These are phyloP conservation scores for Psephotus haematonotus DNA, from an alignment of 2,113 vertebrate species.

Conservation along the genomic window DNA sequence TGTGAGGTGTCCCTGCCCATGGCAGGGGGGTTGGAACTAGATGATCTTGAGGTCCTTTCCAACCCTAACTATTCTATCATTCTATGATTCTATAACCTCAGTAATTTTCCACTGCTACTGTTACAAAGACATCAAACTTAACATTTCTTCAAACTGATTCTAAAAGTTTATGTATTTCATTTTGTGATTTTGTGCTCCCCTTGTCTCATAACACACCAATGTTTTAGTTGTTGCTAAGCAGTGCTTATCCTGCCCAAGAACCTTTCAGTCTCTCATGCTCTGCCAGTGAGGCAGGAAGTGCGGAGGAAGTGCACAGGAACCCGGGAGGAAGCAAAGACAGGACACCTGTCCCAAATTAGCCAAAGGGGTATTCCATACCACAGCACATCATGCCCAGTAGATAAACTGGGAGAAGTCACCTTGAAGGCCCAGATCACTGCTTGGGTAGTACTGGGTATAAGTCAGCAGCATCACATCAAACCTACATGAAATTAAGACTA, in stretches of 20 bases:
- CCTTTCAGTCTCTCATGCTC: not conserved
- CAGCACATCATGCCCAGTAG: not conserved
- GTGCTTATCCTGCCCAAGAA: not conserved
- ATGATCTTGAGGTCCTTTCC: too few species aligned
- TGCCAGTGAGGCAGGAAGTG: not conserved
- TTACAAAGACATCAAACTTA: too few species aligned
- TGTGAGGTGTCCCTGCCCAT: too few species aligned
- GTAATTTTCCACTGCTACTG: too few species aligned
- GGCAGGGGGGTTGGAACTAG: too few species aligned
- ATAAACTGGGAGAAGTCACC: not conserved
- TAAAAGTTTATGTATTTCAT: too few species aligned
- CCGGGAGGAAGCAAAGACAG: not conserved
- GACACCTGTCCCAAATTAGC: not conserved
- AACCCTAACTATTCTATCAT: too few species aligned
- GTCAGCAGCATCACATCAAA: not conserved
- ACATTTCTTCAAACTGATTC: too few species aligned
- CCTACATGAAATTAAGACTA: not conserved
- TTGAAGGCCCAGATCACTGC: not conserved
- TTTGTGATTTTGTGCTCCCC: too few species aligned
- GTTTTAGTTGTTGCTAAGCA: not conserved
- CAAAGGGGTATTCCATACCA: not conserved
- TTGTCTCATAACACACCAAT: not conserved
- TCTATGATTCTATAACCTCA: too few species aligned
- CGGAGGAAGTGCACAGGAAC: not conserved
- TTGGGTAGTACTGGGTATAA: not conserved